A percentile compares a stretch with the other conserved stretches of the same genome.
phyloP scores from a whole-genome alignment of 2,888 invertebrate genomes.

The Cheiracanthium punctorium region DNA sequence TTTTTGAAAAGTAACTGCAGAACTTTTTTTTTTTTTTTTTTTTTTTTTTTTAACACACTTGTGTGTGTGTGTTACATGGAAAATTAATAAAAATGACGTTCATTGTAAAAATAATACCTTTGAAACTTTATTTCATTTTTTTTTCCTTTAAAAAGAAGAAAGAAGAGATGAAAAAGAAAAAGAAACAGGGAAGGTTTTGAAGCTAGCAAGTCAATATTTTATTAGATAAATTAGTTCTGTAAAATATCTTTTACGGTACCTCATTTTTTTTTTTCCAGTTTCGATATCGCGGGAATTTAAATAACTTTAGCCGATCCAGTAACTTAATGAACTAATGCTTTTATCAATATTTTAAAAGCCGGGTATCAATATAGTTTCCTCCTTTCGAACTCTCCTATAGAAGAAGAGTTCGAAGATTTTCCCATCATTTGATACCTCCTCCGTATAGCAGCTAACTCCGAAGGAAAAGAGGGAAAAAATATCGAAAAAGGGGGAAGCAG shows the following conservation, averaged over 20 bases:
- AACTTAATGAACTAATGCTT: neutral
- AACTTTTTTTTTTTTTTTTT: too few species aligned
- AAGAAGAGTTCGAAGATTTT: neutral
- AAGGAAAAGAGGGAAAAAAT: neutral
- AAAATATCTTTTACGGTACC: neutral
- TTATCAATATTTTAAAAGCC: neutral
- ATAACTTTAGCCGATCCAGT: neutral
- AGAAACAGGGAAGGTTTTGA: too few species aligned
- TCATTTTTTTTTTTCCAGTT: neutral
- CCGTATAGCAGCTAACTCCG: neutral
- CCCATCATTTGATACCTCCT: neutral
- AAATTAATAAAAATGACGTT: too few species aligned
- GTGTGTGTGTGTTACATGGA: too few species aligned
- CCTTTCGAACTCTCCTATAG: neutral
- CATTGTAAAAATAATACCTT: too few species aligned
- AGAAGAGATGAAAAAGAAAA: too few species aligned
- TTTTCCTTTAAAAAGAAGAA: too few species aligned
- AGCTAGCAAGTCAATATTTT: too few species aligned
- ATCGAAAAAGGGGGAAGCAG: neutral
- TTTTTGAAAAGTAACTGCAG: too few species aligned
- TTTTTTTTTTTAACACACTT: too few species aligned
- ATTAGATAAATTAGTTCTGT: neutral
- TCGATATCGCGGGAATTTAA: neutral
- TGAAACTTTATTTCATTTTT: too few species aligned
- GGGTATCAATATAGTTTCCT: neutral